phyloP scores from a whole-genome alignment of 2,888 invertebrate genomes.

The Heliconius cydno region DNA sequence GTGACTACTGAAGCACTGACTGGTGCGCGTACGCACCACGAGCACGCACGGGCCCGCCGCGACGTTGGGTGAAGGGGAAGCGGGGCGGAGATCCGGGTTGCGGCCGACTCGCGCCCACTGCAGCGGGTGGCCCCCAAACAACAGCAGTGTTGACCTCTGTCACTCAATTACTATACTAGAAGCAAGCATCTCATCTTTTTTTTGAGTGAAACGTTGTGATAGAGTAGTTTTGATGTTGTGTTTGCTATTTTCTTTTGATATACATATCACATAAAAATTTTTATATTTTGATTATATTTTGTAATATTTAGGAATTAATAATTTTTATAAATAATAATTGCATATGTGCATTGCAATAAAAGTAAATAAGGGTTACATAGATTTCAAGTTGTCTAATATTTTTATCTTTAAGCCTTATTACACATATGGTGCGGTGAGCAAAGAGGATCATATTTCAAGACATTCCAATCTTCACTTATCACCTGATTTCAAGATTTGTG shows the following conservation, averaged over 20 bases:
- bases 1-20: conserved; percentile 60
- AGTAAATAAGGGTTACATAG: neutral
- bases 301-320: neutral
- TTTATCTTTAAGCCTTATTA: no score
- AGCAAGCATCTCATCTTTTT: conserved; percentile 54
- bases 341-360: neutral
- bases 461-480: no score
- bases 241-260: neutral
- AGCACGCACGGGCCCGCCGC: conserved; percentile 67
- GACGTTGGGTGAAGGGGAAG: conserved; percentile 80
- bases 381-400: neutral
- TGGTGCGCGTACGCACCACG: conserved; percentile 57
- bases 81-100: conserved; percentile 83
- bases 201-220: neutral
- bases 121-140: conserved; percentile 75
- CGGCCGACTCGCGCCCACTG: conserved; percentile 65
- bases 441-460: no score
- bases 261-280: neutral
- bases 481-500: no score
- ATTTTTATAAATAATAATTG: neutral
- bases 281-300: neutral
- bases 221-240: neutral
- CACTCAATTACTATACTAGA: conserved; percentile 57
- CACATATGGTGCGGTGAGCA: no score
- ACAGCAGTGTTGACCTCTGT: conserved; percentile 74